phyloP scores from a whole-genome alignment of 2,888 invertebrate genomes.

The Alviniconcha strummeri region DNA sequence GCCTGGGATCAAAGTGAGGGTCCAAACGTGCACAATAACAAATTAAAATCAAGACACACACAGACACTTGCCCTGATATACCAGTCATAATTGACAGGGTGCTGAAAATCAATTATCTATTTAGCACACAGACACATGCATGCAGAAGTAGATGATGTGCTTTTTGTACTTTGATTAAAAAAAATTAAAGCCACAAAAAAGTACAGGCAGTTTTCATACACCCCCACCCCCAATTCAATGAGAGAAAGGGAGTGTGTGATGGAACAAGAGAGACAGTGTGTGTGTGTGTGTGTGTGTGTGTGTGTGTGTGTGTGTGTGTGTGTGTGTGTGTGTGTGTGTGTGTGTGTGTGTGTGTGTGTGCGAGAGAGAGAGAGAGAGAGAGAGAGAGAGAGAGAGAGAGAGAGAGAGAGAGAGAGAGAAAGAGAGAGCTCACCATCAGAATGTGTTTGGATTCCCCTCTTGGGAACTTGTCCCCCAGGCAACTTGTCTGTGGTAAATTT shows the following conservation, averaged over 20 bases:
- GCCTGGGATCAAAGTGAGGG: slow-evolving; percentile 77
- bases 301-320: neutral
- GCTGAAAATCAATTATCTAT: too few species aligned
- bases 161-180: neutral
- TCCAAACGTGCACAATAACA: neutral
- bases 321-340: neutral
- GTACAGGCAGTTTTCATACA: too few species aligned
- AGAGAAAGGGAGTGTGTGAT: neutral
- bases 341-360: neutral
- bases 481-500: slow-evolving; percentile 55
- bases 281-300: neutral
- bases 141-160: too few species aligned
- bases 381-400: too few species aligned
- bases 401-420: too few species aligned
- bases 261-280: neutral
- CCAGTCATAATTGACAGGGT: too few species aligned
- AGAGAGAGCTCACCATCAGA: slow-evolving; percentile 84
- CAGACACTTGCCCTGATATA: neutral
- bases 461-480: slow-evolving; percentile 60
- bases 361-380: too few species aligned
- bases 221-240: too few species aligned
- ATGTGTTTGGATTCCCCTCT: slow-evolving; percentile 92
- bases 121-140: too few species aligned
- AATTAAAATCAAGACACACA: neutral
- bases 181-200: neutral